These are phyloP conservation scores for Amazona vittata DNA, from an alignment of 2,113 vertebrate genomes.

Conservation along the genomic window DNA sequence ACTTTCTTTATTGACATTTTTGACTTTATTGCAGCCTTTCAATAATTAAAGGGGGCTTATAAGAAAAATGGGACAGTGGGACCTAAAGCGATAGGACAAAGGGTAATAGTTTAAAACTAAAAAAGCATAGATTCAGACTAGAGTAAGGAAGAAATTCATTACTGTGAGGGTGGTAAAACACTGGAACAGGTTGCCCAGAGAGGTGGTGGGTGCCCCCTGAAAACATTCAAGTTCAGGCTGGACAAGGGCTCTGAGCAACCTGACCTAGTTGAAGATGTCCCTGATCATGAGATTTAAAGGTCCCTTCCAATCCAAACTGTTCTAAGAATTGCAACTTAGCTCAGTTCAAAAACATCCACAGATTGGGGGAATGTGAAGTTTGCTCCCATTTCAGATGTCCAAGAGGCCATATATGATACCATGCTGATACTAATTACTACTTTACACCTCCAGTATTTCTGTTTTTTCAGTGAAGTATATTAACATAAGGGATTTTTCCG, in stretches of 20 bases:
- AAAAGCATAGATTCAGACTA: not conserved
- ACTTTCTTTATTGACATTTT: not conserved
- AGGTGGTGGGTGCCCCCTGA: not conserved
- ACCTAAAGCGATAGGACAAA: not conserved
- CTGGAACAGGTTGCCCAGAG: not conserved
- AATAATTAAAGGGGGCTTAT: not conserved
- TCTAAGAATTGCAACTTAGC: not conserved
- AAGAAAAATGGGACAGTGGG: not conserved
- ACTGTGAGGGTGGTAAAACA: not conserved
- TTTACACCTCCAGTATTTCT: not conserved
- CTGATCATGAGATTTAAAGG: not conserved
- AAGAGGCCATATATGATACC: not conserved
- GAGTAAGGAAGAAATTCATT: not conserved
- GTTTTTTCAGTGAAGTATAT: not conserved
- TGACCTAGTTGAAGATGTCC: not conserved
- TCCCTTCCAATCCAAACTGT: not conserved
- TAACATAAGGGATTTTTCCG: not conserved
- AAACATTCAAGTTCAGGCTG: not conserved
- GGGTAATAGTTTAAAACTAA: not conserved
- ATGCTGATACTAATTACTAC: not conserved
- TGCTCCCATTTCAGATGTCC: not conserved
- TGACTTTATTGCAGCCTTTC: not conserved
- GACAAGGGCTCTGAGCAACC: not conserved
- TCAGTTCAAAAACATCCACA: not conserved
- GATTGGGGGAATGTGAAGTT: not conserved